Base-by-base conservation (phyloP, 2,113 vertebrate species). In the Opisthocomus hoazin region DNA sequence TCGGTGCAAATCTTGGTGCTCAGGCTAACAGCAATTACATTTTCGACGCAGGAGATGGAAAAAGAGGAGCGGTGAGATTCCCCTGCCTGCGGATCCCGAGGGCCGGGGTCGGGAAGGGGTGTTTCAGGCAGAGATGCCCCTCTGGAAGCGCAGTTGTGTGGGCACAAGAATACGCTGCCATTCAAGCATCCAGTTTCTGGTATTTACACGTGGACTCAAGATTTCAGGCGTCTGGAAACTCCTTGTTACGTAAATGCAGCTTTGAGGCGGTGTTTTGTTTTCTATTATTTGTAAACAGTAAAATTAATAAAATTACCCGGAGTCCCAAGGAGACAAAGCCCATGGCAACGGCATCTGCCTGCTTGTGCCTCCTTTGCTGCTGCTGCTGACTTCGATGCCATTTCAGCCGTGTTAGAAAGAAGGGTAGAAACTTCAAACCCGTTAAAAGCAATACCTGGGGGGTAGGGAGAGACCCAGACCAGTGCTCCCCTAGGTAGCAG, bases 51-150 rank as follows among this genome's bases (percentile, higher is more conserved):
- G n/a, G 39, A 30, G 54, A 14, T 19, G 39, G 20, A 12, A 34
- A 56, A 63, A 17, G 46, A 66, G 58, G 30, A 65, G 29, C 3
- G 1, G 21, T 8, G 34, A 15, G 34, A 9, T 29, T 27, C 26
- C 11, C 37, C 5, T 0, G 3, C 5, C 10, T 30, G 8, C 8
- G 45, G 54, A 26, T 34, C 32, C 16, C 45, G 10, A 5, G 45
- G 15, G 26, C 56, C 1, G 8, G 54, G 14, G 11, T 57, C 5
- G 5, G 51, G 36, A 48, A 22, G 6, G 21, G 32, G 3, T 17
- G 6, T 39, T 48, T 20, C 6, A 2, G 0, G 12, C 3, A 2
- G 32, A n/a, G 29, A 5, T 0, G 1, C 34, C 8, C 27, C 64
- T 51, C 50, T 78, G 45, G 18, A n/a, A 74, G 27, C 3, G 32